Base-by-base conservation (phyloP, 2,113 vertebrate species). In the Leucosticte australis region DNA sequence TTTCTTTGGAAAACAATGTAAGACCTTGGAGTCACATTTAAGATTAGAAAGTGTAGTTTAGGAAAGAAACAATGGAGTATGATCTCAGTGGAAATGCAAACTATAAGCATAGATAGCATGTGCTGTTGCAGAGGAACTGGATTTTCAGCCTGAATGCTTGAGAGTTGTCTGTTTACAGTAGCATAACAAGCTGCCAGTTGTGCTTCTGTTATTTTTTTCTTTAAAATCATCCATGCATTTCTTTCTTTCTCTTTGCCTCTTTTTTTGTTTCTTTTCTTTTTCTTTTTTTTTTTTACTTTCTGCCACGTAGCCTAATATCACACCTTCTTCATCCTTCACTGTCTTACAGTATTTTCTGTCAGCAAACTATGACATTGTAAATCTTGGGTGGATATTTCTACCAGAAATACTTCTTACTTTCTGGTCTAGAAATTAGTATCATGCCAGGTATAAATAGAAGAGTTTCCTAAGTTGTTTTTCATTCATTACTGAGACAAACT, bases 71-170 rank as follows among this genome's bases (percentile, higher is more conserved):
- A 86, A 42, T 22, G 11, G 37, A 89, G 47, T 47, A 33, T 60
- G 10, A 15, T 82, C 47, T 74, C 69, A 47, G 27, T 60, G 56
- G 65, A 91, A 94, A 75, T 44, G 39, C 62, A 65, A 77, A 81
- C 53, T 50, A 11, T 8, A 10, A 80, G 15, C 0, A 0, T 24
- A 80, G 63, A 42, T 53, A 57, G 6, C 18, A 35, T 22, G 55
- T 56, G 15, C 27, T 77, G 23, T 47, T 71, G 46, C 46, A 90
- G 50, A 84, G 22, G 8, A 77, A 62, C 53, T 69, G 59, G n/a
- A 57, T 94, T 94, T 92, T 85, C 47, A 86, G 37, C 68, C 20
- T 91, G 64, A 50, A 39, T 83, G 26, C 17, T 76, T 86, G n/a
- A 53, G 50, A 57, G 18, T 70, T 91, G 42, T 74, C 87, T 91